Base-by-base conservation (phyloP, 2,113 vertebrate genomes). In the Pachycephala philippinensis region DNA sequence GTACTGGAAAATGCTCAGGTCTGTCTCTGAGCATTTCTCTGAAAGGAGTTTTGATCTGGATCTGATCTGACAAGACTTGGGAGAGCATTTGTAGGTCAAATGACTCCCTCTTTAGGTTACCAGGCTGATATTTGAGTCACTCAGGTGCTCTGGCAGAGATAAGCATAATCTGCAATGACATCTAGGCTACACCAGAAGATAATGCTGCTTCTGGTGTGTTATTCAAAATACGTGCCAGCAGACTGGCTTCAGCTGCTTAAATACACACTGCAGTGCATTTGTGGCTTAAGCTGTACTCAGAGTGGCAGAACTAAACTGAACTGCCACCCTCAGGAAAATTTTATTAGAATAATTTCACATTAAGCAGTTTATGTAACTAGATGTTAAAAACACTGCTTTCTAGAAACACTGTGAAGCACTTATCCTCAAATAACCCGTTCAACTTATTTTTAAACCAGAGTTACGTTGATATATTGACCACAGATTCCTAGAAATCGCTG, bases 261-360 rank as follows among this genome's bases (percentile, higher is more conserved):
- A 80, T 52, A 33, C 6, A 1, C 63, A 68, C 64, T 71, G 52
- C 61, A 74, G 57, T 35, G 45, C n/a, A 42, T 74, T 72, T 85
- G n/a, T 70, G 57, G 66, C 84, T 91, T 75, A 82, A 69, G 81
- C 30, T 69, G 66, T 40, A 83, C 45, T 59, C 66, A 47, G 53
- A 85, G 39, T 33, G 7, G 53, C 75, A 87, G 75, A 93, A 86
- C 54, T 59, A 90, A 94, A 78, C 63, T 37, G 71, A 95, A 90
- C 64, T 81, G 79, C 84, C 79, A 84, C 90, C 70, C 83, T 93
- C 87, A 83, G 90, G 92, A 93, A 88, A 91, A 70, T 44, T 52
- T 70, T 11, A 87, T 87, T 63, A 70, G 72, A 93, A 90, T 76
- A 57, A 78, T 56, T 81, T 86, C 65, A 63, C 47, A 50, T 59